phyloP scores from a whole-genome alignment of 30 jellyfish, hydroid and myxozoan genomes.

The Turritopsis rubra region DNA sequence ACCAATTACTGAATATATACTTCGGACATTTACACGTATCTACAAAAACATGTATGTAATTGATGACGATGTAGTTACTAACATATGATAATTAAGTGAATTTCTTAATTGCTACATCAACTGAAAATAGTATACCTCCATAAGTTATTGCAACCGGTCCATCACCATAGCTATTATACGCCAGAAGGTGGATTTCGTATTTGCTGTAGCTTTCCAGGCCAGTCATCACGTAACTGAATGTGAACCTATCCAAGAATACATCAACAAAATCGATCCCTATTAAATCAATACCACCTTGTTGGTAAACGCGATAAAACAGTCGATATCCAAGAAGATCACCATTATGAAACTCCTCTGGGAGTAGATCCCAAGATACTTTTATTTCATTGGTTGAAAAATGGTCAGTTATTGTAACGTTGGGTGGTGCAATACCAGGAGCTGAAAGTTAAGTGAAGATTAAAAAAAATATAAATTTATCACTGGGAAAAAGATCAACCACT shows the following conservation, averaged over 20 bases:
- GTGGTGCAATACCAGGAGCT: slow-evolving; percentile 29
- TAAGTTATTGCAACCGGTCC: slow-evolving; percentile 4
- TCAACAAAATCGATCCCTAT: neutral
- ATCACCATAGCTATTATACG: slow-evolving; percentile 2
- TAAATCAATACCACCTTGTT: neutral
- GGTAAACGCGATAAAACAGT: neutral
- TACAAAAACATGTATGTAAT: neutral
- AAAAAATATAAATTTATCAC: neutral
- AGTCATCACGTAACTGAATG: neutral
- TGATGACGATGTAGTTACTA: neutral
- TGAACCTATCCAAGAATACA: slow-evolving; percentile 1
- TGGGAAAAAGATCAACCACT: neutral
- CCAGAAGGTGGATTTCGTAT: slow-evolving; percentile 6
- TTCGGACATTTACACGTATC: slow-evolving; percentile 27
- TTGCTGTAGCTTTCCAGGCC: slow-evolving; percentile 24
- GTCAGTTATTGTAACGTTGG: slow-evolving; percentile 3
- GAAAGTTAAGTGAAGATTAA: neutral
- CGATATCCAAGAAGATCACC: slow-evolving; percentile 18
- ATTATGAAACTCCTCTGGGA: slow-evolving; percentile 10
- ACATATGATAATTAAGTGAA: too few species aligned
- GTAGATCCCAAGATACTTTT: neutral
- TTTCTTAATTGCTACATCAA: neutral
- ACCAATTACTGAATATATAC: slow-evolving; percentile 17
- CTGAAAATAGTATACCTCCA: neutral
- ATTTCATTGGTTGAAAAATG: neutral